Evolutionary conservation across 2,113 vertebrate genomes (phyloP).

Genomic region (Ailuropoda melanoleuca): DNA sequence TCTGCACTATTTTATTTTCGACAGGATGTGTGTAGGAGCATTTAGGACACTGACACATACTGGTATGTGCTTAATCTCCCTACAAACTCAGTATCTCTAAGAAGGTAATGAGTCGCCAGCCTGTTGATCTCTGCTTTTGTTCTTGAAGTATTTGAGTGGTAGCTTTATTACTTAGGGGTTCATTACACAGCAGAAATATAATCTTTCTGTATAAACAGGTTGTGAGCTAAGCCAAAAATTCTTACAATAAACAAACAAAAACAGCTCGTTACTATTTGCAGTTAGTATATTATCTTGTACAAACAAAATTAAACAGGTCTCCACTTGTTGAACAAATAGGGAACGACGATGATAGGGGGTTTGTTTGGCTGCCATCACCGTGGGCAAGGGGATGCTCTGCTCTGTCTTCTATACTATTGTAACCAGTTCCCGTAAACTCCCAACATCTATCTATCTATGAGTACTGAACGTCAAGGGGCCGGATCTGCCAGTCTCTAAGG

Average conservation of each 20-base stretch:
- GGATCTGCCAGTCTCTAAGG: too few species aligned
- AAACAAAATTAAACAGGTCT: constrained; percentile 80
- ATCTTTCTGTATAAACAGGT: constrained; percentile 57
- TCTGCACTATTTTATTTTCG: neutral
- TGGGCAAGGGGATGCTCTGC: neutral
- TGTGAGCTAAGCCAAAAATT: constrained; percentile 48
- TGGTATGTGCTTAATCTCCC: neutral
- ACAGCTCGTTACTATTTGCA: constrained; percentile 84
- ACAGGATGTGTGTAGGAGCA: neutral
- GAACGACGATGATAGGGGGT: neutral
- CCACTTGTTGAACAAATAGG: constrained; percentile 76
- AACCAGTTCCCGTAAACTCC: neutral
- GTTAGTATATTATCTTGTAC: constrained; percentile 63
- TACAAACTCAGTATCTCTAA: rapidly evolving
- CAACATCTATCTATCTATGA: neutral
- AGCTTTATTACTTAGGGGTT: constrained; percentile 56
- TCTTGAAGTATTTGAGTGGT: constrained; percentile 54
- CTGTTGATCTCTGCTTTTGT: constrained; percentile 55
- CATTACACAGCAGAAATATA: constrained; percentile 10
- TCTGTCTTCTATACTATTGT: neutral
- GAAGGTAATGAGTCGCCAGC: neutral
- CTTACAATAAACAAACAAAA: constrained; percentile 74
- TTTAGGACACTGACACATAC: neutral
- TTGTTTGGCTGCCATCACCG: neutral
- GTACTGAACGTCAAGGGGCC: neutral